A percentile compares a stretch with the other conserved stretches of the same genome.
phyloP scores from a whole-genome alignment of 2,113 vertebrate genomes.

The Hippocampus comes region DNA sequence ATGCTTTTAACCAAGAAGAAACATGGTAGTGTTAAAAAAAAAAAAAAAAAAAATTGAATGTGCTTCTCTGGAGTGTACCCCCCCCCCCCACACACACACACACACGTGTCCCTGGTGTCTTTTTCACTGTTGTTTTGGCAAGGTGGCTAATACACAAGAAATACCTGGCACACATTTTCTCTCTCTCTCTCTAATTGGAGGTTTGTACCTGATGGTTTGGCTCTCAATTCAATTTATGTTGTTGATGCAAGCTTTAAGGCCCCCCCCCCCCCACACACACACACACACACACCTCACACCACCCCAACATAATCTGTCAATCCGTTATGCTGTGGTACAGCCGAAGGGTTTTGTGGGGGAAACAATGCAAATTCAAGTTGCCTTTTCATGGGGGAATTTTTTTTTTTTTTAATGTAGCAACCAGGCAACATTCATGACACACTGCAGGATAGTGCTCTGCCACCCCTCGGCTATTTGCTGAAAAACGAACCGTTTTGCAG shows the following conservation, averaged over 20 bases:
- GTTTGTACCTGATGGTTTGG: conserved; percentile 20
- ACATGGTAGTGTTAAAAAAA: conserved; percentile 45
- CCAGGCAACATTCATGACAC: neutral
- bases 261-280: too few species aligned
- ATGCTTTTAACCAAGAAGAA: conserved; percentile 70
- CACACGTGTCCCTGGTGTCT: conserved; percentile 49
- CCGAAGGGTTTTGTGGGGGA: neutral
- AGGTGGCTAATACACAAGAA: conserved; percentile 63
- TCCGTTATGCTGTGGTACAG: neutral
- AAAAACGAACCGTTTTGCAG: neutral
- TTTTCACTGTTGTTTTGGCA: conserved; percentile 62
- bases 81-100: neutral
- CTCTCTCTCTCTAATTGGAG: conserved; percentile 47
- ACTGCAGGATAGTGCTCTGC: neutral
- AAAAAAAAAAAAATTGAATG: conserved; percentile 39
- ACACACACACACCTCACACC: too few species aligned
- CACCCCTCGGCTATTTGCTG: neutral
- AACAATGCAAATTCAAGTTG: neutral
- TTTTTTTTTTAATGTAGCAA: neutral
- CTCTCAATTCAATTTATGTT: conserved; percentile 47
- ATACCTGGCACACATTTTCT: conserved; percentile 60
- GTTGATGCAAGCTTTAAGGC: conserved; percentile 42
- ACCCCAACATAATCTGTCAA: neutral
- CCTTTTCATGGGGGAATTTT: neutral
- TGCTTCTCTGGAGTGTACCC: conserved; percentile 65